Conservation (phyloP, 1,140 invertebrate species). For the Teleogryllus occipitalis region DNA sequence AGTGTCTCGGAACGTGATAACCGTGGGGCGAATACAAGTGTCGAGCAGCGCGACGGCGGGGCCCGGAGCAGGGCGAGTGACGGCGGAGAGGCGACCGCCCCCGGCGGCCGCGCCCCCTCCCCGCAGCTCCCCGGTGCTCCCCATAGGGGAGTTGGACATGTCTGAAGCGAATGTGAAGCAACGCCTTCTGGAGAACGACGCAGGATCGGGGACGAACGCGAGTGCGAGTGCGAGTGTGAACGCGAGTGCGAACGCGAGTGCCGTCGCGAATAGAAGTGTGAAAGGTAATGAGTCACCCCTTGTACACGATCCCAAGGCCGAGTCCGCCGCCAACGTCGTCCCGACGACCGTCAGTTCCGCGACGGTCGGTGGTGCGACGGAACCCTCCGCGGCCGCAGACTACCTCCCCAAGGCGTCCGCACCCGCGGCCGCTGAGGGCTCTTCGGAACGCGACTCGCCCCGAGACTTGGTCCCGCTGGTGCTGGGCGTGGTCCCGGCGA, state of each 20-base stretch:
- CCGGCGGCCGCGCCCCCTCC: not conserved
- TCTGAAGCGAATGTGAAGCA: conserved; percentile 55
- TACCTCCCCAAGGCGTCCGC: not conserved
- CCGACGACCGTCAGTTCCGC: too few species aligned
- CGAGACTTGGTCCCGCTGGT: conserved; percentile 21
- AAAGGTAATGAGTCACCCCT: not conserved
- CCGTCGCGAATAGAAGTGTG: not conserved
- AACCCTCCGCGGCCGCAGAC: not conserved
- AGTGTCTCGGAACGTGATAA: conserved; percentile 13
- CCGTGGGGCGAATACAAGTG: conserved; percentile 14
- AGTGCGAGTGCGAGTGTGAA: not conserved
- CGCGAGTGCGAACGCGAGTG: not conserved
- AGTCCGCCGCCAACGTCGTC: too few species aligned
- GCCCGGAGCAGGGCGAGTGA: not conserved
- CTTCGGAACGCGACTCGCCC: conserved; percentile 16
- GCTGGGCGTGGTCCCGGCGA: conserved; percentile 39
- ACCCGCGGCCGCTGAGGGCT: not conserved
- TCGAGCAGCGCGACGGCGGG: not conserved
- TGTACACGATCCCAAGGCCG: too few species aligned
- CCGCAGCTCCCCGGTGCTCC: conserved; percentile 27
- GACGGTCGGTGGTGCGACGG: too few species aligned
- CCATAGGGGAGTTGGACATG: conserved; percentile 41
- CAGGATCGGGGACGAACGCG: conserved; percentile 5
- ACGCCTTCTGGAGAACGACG: conserved; percentile 42
- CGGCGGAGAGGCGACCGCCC: not conserved